A percentile compares a stretch with the other conserved stretches of the same genome.
Evolutionary conservation across 2,797 vertebrate species (phyloP).

Genomic region (Pempheris klunzingeri): DNA sequence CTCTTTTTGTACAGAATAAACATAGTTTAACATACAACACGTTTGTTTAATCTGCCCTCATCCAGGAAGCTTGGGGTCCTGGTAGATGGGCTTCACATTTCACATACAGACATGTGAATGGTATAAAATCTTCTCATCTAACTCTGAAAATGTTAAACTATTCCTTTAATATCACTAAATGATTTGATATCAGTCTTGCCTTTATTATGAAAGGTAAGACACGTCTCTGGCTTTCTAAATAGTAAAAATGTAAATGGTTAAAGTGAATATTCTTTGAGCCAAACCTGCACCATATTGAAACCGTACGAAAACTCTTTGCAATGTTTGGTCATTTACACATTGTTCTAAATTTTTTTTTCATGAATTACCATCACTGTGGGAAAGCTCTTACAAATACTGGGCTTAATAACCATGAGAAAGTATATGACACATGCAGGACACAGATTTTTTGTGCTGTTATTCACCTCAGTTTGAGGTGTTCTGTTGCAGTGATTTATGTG

Average conservation of each 20-base stretch:
- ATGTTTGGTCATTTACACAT: background rate
- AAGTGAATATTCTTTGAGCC: background rate
- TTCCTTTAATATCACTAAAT: background rate
- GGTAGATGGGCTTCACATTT: background rate
- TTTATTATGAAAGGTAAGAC: background rate
- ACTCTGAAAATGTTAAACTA: no score
- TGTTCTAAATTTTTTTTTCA: background rate
- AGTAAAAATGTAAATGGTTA: background rate
- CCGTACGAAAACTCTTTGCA: no score
- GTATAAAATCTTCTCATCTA: background rate
- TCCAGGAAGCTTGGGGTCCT: no score
- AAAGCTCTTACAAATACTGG: background rate
- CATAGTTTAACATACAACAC: background rate
- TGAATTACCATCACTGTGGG: background rate
- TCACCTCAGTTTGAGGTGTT: slow-evolving; percentile 9
- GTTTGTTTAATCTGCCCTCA: no score
- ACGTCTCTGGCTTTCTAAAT: background rate
- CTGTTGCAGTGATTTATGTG: background rate
- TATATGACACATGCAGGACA: background rate
- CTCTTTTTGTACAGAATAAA: background rate
- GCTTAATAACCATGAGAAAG: background rate
- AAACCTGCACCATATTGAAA: no score
- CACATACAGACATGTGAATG: background rate
- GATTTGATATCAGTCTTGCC: background rate
- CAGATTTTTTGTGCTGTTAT: background rate